These are phyloP conservation scores for Dysmachus trigonus DNA, from an alignment of 2,888 invertebrate species.

Conservation along the genomic window DNA sequence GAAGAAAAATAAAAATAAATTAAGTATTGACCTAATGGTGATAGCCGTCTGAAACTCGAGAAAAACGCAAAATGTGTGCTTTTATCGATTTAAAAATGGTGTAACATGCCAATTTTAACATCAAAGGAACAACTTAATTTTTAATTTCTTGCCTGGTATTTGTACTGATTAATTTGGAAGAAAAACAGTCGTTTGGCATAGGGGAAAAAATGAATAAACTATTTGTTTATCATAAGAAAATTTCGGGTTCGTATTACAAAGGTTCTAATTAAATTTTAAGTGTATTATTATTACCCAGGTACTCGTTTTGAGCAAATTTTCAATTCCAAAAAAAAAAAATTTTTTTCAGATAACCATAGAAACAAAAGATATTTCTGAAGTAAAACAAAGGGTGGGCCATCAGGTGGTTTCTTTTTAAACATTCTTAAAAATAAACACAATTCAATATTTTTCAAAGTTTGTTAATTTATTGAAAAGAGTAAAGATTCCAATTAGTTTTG, in stretches of 20 bases:
- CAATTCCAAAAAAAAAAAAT: background rate
- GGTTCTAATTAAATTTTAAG: background rate
- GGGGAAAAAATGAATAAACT: background rate
- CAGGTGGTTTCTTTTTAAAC: too few relatives aligned
- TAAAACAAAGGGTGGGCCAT: too few relatives aligned
- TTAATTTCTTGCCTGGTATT: background rate
- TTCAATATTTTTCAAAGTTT: too few relatives aligned
- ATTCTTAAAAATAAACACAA: too few relatives aligned
- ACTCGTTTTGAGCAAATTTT: background rate
- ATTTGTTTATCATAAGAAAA: background rate
- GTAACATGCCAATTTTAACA: background rate
- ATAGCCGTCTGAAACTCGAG: background rate
- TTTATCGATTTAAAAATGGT: background rate
- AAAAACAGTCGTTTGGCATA: background rate
- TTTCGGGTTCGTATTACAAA: background rate
- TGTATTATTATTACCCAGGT: background rate
- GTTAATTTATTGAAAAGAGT: too few relatives aligned
- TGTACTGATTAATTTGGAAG: background rate
- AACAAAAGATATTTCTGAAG: too few relatives aligned
- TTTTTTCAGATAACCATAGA: too few relatives aligned
- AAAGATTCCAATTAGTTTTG: too few relatives aligned
- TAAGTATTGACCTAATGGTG: background rate
- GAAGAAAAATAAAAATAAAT: background rate
- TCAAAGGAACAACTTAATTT: background rate
- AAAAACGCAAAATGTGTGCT: background rate